These are phyloP conservation scores for Micrasema minimum DNA, from an alignment of 1,140 invertebrate genomes.

Conservation along the genomic window DNA sequence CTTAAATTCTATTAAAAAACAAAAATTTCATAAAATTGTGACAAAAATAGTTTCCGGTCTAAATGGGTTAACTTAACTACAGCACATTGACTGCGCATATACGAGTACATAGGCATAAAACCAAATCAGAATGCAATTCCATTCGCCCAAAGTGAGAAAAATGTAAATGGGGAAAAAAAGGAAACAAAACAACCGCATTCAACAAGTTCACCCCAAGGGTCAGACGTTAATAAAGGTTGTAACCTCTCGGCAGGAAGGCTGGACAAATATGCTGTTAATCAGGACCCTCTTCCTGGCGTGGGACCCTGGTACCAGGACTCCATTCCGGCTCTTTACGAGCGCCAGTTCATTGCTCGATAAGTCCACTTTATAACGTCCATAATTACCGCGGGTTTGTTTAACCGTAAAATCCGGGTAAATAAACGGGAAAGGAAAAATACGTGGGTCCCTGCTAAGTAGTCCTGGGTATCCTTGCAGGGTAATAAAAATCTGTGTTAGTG, in stretches of 20 bases:
- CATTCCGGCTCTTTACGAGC: conserved; percentile 40
- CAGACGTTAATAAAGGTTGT: conserved; percentile 27
- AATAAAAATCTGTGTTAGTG: no score
- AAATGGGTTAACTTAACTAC: no score
- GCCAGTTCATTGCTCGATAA: conserved; percentile 44
- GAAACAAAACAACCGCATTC: conserved; percentile 26
- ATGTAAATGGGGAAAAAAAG: not conserved
- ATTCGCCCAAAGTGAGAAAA: no score
- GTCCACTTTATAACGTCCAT: conserved; percentile 43
- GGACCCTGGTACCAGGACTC: conserved; percentile 2
- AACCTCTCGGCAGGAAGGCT: conserved; percentile 22
- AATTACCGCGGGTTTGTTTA: conserved; percentile 32
- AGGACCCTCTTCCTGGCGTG: conserved; percentile 27
- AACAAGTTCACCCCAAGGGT: conserved; percentile 36
- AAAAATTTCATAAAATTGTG: no score
- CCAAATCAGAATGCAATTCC: no score
- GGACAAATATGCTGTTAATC: conserved; percentile 44
- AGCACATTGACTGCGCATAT: no score
- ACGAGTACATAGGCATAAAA: no score
- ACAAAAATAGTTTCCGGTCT: no score
- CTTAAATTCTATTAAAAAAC: no score
- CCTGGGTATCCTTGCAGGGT: no score
- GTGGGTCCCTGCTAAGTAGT: conserved; percentile 18
- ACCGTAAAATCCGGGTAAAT: conserved; percentile 28
- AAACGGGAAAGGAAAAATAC: conserved; percentile 35